Evolutionary conservation across 2,888 invertebrate species (phyloP).

Genomic region (Plagodis pulveraria): DNA sequence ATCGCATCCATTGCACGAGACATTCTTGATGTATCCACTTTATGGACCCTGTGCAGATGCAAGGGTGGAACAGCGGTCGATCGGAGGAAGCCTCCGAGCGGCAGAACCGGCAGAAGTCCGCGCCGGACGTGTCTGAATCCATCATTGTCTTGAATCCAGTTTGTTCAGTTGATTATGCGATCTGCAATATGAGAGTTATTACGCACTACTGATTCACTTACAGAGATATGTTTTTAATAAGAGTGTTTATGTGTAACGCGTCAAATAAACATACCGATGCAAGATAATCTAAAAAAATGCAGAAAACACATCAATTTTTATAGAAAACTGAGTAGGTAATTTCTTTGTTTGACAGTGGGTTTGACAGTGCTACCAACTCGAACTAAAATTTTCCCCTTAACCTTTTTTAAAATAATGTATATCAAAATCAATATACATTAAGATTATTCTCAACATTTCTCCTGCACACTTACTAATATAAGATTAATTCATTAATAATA

Average conservation of each 20-base stretch:
- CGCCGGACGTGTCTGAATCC: slow-evolving; percentile 84
- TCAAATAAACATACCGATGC: slow-evolving; percentile 50
- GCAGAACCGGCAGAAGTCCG: slow-evolving; percentile 99
- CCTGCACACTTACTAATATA: too few relatives aligned
- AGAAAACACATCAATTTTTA: slow-evolving; percentile 57
- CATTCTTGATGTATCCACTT: slow-evolving; percentile 99
- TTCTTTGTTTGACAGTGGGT: slow-evolving; percentile 62
- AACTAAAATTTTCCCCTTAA: slow-evolving; percentile 3
- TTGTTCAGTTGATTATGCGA: slow-evolving; percentile 67
- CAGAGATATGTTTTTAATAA: slow-evolving; percentile 10
- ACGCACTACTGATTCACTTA: slow-evolving; percentile 21
- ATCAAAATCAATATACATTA: neutral
- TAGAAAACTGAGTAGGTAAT: slow-evolving; percentile 48
- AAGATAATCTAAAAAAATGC: slow-evolving; percentile 45
- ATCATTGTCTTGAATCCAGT: slow-evolving; percentile 78
- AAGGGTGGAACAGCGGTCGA: slow-evolving; percentile 98
- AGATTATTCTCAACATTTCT: neutral
- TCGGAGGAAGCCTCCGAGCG: slow-evolving; percentile 97
- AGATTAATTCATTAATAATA: too few relatives aligned
- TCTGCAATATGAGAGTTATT: slow-evolving; percentile 60
- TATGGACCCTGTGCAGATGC: slow-evolving; percentile 99
- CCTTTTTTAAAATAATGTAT: neutral
- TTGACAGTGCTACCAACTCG: slow-evolving; percentile 36
- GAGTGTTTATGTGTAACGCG: slow-evolving; percentile 17
- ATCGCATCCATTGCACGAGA: slow-evolving; percentile 99